Evolutionary conservation across 1,140 invertebrate genomes (phyloP), one percentile per base, ranked within the genome.

Genomic region (Drosophila persimilis): DNA sequence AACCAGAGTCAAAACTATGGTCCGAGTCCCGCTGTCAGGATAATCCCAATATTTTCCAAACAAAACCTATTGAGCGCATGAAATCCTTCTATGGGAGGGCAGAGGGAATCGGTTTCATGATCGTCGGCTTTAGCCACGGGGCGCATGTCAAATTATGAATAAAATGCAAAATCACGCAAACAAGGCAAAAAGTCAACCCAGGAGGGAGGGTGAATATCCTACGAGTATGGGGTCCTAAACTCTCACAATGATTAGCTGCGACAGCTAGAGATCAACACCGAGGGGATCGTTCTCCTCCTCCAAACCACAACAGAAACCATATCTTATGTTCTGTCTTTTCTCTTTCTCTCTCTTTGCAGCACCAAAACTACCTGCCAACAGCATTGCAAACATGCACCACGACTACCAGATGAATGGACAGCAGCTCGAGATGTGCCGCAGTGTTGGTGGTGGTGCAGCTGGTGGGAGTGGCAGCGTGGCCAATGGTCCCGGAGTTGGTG

Each of bases 301-400:
- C 24, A 24, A 85, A 74, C 80, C 81, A 74, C 73, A 85, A 70
- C 67, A 80, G 69, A 50, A 35, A 29, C 45, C 24, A 63, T 22
- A 0, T 29, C 29, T 45, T 8, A n/a, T 55, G 46, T 55, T 52
- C 17, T 13, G 24, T 15, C 24, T 4, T 51, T 48, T 17, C 35
- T 29, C 22, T 24, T 39, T 48, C 17, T 65, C n/a, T 58, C n/a
- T 70, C 35, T 39, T 64, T 74, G 44, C 73, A 96, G 95, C 92
- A 52, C 93, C 95, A 45, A 96, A 96, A 91, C 91, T 95, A 77
- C 93, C 94, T 92, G 92, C 94, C 61, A 91, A 89, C 59, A 91
- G 89, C 41, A 83, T 78, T n/a, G 46, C 50, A 72, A 96, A 95
- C 92, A 61, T 91, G 60, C 90, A 91, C 69, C 90, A 91, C 71